phyloP scores from a whole-genome alignment of 2,797 vertebrate species.

The Phoeniculus purpureus region DNA sequence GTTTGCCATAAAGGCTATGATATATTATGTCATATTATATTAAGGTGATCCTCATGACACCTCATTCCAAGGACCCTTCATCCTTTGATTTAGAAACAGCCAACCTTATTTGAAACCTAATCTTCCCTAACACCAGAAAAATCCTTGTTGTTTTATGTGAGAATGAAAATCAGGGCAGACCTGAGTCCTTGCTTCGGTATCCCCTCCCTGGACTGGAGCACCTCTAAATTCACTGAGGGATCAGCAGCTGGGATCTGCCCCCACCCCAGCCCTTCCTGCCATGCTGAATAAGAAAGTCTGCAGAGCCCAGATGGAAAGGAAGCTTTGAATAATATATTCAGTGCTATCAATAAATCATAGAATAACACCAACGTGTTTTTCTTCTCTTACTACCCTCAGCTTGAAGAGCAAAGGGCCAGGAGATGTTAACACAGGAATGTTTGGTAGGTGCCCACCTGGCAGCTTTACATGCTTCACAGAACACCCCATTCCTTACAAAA shows the following conservation, averaged over 20 bases:
- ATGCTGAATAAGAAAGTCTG: background rate
- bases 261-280: background rate
- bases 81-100: background rate
- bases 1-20: slow-evolving; percentile 97
- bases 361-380: slow-evolving; percentile 15
- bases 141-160: background rate
- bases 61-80: background rate
- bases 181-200: background rate
- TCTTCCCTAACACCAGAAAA: background rate
- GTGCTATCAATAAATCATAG: slow-evolving; percentile 39
- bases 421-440: background rate
- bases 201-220: no score
- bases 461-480: background rate
- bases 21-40: no score
- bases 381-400: background rate
- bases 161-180: background rate
- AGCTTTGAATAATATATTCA: background rate
- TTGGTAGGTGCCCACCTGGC: background rate
- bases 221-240: background rate
- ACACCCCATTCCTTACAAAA: background rate
- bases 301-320: background rate
- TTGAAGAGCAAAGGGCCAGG: background rate
- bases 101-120: background rate
- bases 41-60: no score
- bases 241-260: accelerated